phyloP scores from a whole-genome alignment of 2,797 vertebrate species.

The Tolypeutes matacus region DNA sequence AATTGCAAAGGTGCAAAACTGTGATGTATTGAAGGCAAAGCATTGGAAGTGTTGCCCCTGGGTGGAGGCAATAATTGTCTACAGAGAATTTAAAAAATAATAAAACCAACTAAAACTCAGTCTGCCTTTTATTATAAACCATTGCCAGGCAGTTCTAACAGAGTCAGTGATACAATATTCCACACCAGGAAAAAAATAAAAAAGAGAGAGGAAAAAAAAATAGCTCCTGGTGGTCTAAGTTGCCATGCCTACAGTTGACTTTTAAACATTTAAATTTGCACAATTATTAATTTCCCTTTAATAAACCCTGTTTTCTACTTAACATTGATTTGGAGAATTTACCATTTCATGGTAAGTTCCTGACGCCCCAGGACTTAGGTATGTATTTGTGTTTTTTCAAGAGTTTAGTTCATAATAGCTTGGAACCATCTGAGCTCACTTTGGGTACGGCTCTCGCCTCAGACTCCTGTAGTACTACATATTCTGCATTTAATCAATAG shows the following conservation, averaged over 20 bases:
- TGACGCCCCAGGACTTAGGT: background rate
- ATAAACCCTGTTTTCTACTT: background rate
- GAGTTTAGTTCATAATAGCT: background rate
- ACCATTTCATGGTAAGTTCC: background rate
- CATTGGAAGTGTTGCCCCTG: background rate
- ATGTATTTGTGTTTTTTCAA: background rate
- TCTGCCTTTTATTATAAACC: background rate
- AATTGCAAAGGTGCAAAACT: background rate
- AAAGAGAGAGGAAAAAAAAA: accelerated
- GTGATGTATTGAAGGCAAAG: background rate
- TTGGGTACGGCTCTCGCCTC: too few relatives aligned
- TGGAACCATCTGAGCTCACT: background rate
- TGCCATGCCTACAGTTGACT: background rate
- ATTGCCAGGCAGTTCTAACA: background rate
- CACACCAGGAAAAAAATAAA: background rate
- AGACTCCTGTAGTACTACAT: background rate
- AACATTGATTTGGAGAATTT: background rate
- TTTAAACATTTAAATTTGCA: background rate
- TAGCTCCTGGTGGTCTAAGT: background rate
- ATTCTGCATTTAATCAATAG: background rate
- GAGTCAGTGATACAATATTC: background rate
- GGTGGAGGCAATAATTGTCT: too few relatives aligned
- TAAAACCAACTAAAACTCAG: background rate
- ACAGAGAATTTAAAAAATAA: background rate
- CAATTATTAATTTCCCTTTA: background rate